Evolutionary conservation across 2,113 vertebrate species (phyloP), one percentile per base, ranked within the genome.

Genomic region (Hiodon alosoides): DNA sequence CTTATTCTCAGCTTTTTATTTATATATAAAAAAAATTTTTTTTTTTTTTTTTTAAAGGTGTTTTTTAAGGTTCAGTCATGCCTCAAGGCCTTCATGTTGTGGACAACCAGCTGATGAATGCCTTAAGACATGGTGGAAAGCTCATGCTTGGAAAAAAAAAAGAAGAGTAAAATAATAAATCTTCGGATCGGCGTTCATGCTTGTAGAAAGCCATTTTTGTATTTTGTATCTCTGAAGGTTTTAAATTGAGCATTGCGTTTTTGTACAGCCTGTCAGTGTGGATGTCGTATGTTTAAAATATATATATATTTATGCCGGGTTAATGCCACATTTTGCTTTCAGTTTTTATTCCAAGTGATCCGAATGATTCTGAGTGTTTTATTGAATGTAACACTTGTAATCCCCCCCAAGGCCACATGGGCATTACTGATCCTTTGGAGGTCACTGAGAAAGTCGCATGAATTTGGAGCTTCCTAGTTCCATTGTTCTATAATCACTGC

Each of bases 401-500:
- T 66, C 31, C 31, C 64, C 64, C 46, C 3, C 46, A 66, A 66
- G 64, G 64, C 64, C 46, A 13, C 64, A 66, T 47, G 64, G 64
- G 48, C 46, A 48, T 66, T 66, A 66, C 13, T 31, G 31, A 31
- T 48, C 31, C 9, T 48, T 48, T 66, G 46, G 64, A 66, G 64
- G 64, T 66, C 64, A 66, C 7, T 66, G 64, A 47, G 16, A 66
- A 66, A 17, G 48, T 48, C 3, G 64, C 64, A 10, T 66, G 64
- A 66, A 66, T 66, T 11, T 7, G 46, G 64, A 66, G 64, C 64
- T 66, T 66, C 64, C 64, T 66, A 16, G 8, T 66, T 66, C 64
- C 31, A 66, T 66, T 66, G 64, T 66, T 47, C 46, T 47, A 17
- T 66, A 66, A 66, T 66, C 64, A 66, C 64, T 66, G 64, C 64